Conservation (phyloP, 2,888 invertebrate species). For the Catocala sponsa region DNA sequence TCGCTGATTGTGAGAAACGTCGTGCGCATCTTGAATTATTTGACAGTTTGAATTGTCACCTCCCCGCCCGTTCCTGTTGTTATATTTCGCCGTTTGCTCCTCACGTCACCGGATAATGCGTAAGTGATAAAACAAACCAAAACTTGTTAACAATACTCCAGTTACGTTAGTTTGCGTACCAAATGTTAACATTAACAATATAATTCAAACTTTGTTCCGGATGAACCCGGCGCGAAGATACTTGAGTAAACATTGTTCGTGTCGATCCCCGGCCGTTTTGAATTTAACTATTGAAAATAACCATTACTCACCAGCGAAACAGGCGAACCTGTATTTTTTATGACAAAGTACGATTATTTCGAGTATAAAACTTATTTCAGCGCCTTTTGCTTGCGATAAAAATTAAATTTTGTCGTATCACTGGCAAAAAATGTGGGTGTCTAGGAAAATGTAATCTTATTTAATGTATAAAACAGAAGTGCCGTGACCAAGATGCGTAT, state of each 20-base stretch:
- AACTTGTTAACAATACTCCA: slow-evolving; percentile 63
- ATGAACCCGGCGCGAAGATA: slow-evolving; percentile 58
- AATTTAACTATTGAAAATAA: slow-evolving; percentile 52
- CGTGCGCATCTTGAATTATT: slow-evolving; percentile 82
- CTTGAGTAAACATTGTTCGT: slow-evolving; percentile 52
- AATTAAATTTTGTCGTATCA: slow-evolving; percentile 34
- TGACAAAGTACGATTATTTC: slow-evolving; percentile 36
- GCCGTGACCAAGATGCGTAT: slow-evolving; percentile 58
- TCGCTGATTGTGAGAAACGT: slow-evolving; percentile 84
- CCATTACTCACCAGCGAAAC: slow-evolving; percentile 30
- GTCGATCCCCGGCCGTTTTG: slow-evolving; percentile 44
- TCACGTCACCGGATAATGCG: slow-evolving; percentile 59
- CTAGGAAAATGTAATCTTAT: slow-evolving; percentile 43
- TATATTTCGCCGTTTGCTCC: slow-evolving; percentile 66
- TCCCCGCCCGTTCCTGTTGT: slow-evolving; percentile 67
- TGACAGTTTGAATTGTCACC: slow-evolving; percentile 82
- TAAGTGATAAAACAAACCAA: slow-evolving; percentile 70
- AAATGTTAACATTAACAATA: slow-evolving; percentile 65
- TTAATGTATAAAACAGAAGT: slow-evolving; percentile 58
- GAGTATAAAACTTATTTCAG: slow-evolving; percentile 37
- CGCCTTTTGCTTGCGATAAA: slow-evolving; percentile 33
- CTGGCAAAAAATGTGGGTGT: slow-evolving; percentile 23
- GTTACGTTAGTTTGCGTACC: slow-evolving; percentile 64
- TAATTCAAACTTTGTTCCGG: slow-evolving; percentile 62
- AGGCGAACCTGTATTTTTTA: slow-evolving; percentile 38